These are phyloP conservation scores for Helogale parvula DNA, from an alignment of 2,113 vertebrate genomes.

Conservation along the genomic window DNA sequence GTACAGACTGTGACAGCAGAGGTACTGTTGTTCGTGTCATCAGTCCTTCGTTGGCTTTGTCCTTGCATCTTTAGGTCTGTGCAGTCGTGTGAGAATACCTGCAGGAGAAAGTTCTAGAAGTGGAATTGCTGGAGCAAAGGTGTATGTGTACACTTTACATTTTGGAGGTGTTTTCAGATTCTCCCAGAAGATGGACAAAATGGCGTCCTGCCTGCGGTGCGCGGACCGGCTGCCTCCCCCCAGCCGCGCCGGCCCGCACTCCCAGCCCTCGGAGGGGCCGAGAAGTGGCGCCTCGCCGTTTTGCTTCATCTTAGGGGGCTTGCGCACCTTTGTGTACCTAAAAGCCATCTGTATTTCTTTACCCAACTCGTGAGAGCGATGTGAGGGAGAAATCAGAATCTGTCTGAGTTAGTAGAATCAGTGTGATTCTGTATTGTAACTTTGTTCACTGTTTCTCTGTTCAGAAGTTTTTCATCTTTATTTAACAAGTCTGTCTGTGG, in stretches of 20 bases:
- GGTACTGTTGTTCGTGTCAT: fast-evolving
- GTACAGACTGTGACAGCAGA: neutral
- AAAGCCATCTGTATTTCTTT: neutral
- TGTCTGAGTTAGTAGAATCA: neutral
- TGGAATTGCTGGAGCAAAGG: neutral
- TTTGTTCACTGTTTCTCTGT: neutral
- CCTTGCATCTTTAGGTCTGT: neutral
- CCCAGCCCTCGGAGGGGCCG: neutral
- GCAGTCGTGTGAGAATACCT: neutral
- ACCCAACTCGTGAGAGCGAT: neutral
- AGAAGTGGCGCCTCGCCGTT: neutral
- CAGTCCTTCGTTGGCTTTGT: neutral
- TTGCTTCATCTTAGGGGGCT: neutral
- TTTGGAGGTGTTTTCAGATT: neutral
- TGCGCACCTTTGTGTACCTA: neutral
- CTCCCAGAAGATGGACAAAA: neutral
- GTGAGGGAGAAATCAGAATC: neutral
- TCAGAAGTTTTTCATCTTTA: neutral
- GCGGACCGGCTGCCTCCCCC: neutral
- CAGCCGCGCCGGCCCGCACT: fast-evolving
- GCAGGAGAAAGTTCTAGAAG: neutral
- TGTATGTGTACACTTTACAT: neutral
- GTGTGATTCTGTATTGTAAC: neutral
- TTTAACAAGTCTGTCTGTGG: neutral
- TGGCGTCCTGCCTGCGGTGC: no score